Conservation (phyloP, 92 coral and sea anemone genomes). For the Epizoanthus rinbou region DNA sequence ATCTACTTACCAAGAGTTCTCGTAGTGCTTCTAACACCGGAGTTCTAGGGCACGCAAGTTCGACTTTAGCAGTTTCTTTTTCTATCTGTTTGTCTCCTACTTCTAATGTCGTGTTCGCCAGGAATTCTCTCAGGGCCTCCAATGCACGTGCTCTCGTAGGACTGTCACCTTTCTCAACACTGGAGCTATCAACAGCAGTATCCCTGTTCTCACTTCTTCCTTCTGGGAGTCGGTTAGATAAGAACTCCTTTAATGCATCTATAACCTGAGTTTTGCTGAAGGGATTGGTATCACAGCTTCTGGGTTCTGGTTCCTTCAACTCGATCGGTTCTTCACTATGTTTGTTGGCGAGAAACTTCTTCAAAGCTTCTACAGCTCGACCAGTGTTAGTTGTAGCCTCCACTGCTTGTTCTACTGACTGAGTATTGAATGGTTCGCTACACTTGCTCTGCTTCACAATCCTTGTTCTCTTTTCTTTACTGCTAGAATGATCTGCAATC, state of each 20-base stretch:
- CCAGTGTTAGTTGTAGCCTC: neutral
- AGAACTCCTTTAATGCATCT: conserved; percentile 29
- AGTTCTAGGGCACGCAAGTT: neutral
- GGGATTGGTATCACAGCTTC: neutral
- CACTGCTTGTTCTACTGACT: neutral
- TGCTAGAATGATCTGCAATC: neutral
- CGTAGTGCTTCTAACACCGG: conserved; percentile 21
- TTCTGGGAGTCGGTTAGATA: neutral
- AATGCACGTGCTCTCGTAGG: conserved; percentile 4
- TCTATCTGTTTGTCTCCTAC: neutral
- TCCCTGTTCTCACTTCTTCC: neutral
- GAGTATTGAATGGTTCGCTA: neutral
- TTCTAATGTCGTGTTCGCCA: neutral
- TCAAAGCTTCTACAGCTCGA: conserved; percentile 17
- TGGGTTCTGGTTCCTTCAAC: neutral
- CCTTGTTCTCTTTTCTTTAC: neutral
- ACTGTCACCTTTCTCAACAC: neutral
- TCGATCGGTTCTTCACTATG: neutral
- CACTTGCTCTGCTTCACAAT: neutral
- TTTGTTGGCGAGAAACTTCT: conserved; percentile 25
- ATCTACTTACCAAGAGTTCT: conserved; percentile 26
- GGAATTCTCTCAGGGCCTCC: conserved; percentile 12
- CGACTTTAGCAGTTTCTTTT: neutral
- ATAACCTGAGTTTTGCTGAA: neutral
- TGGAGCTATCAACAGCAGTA: neutral